A percentile compares a stretch with the other conserved stretches of the same genome.
phyloP scores from a whole-genome alignment of 2,888 invertebrate species.

The Ennomos quercinarius region DNA sequence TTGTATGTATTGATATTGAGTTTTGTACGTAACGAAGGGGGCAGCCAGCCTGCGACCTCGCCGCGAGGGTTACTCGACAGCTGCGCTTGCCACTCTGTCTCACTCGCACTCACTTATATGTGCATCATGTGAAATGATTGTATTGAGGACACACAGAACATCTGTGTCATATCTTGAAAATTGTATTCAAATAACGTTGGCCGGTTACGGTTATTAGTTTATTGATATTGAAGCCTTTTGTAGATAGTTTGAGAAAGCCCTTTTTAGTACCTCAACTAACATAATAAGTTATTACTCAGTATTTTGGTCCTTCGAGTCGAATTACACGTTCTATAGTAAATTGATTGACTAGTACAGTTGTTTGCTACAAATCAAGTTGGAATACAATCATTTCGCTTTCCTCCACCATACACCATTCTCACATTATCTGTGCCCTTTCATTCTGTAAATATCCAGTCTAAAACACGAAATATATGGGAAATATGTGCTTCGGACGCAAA shows the following conservation, averaged over 20 bases:
- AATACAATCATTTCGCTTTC: slow-evolving; percentile 55
- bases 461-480: slow-evolving; percentile 34
- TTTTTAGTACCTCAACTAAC: not conserved
- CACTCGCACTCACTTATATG: slow-evolving; percentile 46
- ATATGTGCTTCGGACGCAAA: slow-evolving; percentile 46
- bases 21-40: slow-evolving; percentile 57
- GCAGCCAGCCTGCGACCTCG: slow-evolving; percentile 78
- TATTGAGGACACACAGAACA: slow-evolving; percentile 29
- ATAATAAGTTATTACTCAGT: not conserved
- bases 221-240: not conserved
- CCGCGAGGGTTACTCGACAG: slow-evolving; percentile 41
- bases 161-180: too few relatives aligned
- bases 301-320: slow-evolving; percentile 3
- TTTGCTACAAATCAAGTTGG: not conserved
- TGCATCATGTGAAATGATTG: slow-evolving; percentile 58
- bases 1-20: slow-evolving; percentile 51
- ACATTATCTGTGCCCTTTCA: slow-evolving; percentile 51
- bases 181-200: not conserved
- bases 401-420: slow-evolving; percentile 52
- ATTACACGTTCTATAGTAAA: not conserved
- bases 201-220: not conserved
- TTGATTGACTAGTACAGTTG: not conserved
- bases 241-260: not conserved
- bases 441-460: slow-evolving; percentile 50
- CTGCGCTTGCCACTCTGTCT: slow-evolving; percentile 74